Evolutionary conservation across 2,888 invertebrate species (phyloP).

Genomic region (Mamestra brassicae): DNA sequence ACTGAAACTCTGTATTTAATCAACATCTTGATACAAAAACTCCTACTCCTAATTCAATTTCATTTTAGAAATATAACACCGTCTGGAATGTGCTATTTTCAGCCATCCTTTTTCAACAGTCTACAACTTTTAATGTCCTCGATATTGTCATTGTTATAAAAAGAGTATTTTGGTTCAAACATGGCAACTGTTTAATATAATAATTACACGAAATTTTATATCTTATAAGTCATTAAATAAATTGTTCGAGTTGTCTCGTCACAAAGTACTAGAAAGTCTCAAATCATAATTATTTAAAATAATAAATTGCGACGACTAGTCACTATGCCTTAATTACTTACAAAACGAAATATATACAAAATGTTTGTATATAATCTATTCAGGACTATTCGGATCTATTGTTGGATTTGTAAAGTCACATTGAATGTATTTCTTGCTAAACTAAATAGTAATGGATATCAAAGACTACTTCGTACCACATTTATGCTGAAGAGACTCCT

Average conservation of each 20-base stretch:
- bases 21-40: conserved; percentile 2
- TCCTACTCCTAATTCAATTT: background rate
- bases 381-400: conserved; percentile 61
- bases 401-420: conserved; percentile 17
- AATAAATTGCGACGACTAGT: conserved; percentile 83
- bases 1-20: conserved; percentile 3
- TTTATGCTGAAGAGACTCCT: background rate
- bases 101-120: background rate
- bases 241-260: conserved; percentile 54
- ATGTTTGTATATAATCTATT: conserved; percentile 72
- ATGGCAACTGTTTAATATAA: conserved; percentile 59
- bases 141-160: conserved; percentile 35
- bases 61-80: background rate
- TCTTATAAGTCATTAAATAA: conserved; percentile 63
- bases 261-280: conserved; percentile 56
- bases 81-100: background rate
- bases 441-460: background rate
- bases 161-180: conserved; percentile 60
- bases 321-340: conserved; percentile 75
- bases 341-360: conserved; percentile 73
- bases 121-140: conserved; percentile 9
- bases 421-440: conserved; percentile 4
- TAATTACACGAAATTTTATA: conserved; percentile 42
- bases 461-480: background rate
- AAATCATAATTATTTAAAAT: conserved; percentile 59